Conservation (phyloP, 2,888 invertebrate genomes). For the Blastobasis lacticolella region DNA sequence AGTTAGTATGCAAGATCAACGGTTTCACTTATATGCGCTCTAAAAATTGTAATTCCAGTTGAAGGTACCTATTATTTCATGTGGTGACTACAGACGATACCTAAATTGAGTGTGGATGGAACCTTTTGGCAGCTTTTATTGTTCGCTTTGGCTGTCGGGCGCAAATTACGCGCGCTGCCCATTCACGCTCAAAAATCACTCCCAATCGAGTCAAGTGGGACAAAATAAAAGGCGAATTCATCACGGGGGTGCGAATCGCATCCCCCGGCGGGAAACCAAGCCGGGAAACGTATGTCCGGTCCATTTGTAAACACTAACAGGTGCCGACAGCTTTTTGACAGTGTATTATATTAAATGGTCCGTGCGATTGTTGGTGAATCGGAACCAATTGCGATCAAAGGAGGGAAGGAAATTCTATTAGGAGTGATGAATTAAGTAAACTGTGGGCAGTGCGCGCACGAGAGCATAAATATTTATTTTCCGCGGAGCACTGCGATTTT, state of each 20-base stretch:
- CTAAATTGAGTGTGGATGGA: constrained; percentile 61
- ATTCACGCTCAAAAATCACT: constrained; percentile 72
- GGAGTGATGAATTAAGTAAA: constrained; percentile 12
- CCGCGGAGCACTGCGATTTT: constrained; percentile 6
- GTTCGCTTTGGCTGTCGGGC: constrained; percentile 65
- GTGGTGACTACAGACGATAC: constrained; percentile 14
- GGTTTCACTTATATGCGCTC: too few relatives aligned
- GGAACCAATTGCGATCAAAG: constrained; percentile 16
- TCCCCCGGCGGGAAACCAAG: constrained; percentile 55
- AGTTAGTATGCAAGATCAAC: too few relatives aligned
- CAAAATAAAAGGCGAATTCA: constrained; percentile 71
- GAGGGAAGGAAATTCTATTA: constrained; percentile 4
- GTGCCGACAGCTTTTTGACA: constrained; percentile 62
- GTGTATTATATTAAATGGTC: constrained; percentile 64
- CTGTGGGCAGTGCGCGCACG: constrained; percentile 1
- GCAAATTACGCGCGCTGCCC: constrained; percentile 67
- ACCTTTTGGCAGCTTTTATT: constrained; percentile 66
- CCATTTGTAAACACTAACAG: constrained; percentile 68
- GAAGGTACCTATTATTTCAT: too few relatives aligned
- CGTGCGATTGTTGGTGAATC: constrained; percentile 37
- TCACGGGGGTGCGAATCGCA: constrained; percentile 56
- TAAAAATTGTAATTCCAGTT: too few relatives aligned
- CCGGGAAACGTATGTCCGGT: constrained; percentile 68
- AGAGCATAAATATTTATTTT: not conserved
- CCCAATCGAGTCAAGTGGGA: constrained; percentile 70